These are phyloP conservation scores for Helobdella robusta DNA, from an alignment of 2,888 invertebrate genomes.

Conservation along the genomic window DNA sequence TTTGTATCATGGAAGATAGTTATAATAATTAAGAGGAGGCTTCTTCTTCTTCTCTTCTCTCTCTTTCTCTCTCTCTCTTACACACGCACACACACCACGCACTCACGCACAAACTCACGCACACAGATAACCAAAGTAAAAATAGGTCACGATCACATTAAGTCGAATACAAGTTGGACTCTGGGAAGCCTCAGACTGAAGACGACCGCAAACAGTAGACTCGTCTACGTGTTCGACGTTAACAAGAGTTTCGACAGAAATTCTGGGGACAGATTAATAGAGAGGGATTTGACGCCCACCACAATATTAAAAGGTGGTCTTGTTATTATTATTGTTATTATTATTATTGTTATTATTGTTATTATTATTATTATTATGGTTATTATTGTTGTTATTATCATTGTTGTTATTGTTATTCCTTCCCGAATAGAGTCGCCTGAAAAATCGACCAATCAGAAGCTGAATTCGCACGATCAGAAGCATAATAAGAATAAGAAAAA, in stretches of 20 bases:
- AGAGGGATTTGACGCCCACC: constrained; percentile 11
- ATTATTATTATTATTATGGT: no score
- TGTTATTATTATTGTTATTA: no score
- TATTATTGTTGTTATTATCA: no score
- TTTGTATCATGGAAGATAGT: no score
- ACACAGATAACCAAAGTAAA: constrained; percentile 18
- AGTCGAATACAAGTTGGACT: background rate
- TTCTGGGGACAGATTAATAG: background rate
- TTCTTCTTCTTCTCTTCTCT: background rate
- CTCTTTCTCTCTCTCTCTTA: background rate
- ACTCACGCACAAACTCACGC: no score
- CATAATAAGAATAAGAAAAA: background rate
- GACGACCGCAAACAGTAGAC: background rate
- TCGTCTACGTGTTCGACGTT: constrained; percentile 13
- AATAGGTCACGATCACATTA: constrained; percentile 9
- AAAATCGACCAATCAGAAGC: background rate
- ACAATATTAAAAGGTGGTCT: background rate
- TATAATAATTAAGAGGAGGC: background rate
- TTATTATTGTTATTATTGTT: no score
- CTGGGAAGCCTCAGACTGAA: constrained; percentile 13
- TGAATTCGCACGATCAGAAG: background rate
- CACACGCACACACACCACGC: no score
- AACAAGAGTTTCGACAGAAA: constrained; percentile 18
- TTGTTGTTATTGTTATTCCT: no score
- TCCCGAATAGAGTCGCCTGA: background rate